Percentiles rank a stretch among this genome's conserved stretches.
Evolutionary conservation across 2,797 vertebrate genomes (phyloP).

Genomic region (Sternarchorhynchus goeldii): DNA sequence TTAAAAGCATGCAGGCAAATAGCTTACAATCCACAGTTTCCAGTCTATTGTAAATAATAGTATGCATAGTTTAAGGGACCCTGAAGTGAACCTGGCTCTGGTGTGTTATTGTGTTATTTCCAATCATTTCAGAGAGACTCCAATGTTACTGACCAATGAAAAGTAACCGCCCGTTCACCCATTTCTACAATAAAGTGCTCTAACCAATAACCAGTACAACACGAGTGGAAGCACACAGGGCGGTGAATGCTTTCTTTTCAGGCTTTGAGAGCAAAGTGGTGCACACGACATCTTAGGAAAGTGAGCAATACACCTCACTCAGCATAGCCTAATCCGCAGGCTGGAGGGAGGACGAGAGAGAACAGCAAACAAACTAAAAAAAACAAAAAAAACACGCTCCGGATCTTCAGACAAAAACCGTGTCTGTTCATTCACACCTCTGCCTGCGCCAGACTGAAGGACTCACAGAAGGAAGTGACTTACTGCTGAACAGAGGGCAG

Average conservation of each 20-base stretch:
- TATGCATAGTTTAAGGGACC: no score
- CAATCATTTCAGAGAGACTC: background rate
- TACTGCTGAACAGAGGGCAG: no score
- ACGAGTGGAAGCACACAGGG: background rate
- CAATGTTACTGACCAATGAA: slow-evolving; percentile 9
- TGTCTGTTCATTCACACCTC: no score
- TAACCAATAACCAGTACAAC: background rate
- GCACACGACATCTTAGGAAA: slow-evolving; percentile 1
- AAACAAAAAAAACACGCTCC: background rate
- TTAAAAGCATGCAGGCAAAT: no score
- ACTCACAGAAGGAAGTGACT: no score
- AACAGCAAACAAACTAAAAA: no score
- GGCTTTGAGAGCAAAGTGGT: background rate
- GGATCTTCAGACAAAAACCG: no score
- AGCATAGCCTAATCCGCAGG: no score
- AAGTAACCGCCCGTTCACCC: slow-evolving; percentile 1
- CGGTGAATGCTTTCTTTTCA: background rate
- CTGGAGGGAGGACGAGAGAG: background rate
- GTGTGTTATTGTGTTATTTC: background rate
- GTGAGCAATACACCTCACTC: background rate
- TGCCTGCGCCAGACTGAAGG: no score
- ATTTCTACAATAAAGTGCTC: background rate
- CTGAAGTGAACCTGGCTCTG: no score
- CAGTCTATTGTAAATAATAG: no score
- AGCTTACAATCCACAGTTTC: no score